These are phyloP conservation scores for Scartelaos histophorus DNA, from an alignment of 2,113 vertebrate genomes.

Conservation along the genomic window DNA sequence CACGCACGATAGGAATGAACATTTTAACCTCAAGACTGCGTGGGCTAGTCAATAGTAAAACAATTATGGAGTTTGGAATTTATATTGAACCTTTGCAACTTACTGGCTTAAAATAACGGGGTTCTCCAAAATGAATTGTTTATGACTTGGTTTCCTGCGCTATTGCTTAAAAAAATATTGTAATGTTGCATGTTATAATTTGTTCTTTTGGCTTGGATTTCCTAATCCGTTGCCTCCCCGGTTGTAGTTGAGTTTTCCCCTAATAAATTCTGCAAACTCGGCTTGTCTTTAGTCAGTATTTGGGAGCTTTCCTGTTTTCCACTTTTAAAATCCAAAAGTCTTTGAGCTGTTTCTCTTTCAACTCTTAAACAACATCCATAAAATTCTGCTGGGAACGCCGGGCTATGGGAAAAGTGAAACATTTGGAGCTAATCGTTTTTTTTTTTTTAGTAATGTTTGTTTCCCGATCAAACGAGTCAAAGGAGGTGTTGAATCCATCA, in stretches of 20 bases:
- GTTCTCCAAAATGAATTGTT: not conserved
- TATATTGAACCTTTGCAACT: not conserved
- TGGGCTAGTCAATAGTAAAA: not conserved
- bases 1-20: not conserved
- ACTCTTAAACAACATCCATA: constrained; percentile 6
- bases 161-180: not conserved
- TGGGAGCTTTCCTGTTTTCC: not conserved
- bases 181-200: not conserved
- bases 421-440: not conserved
- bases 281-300: not conserved
- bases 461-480: not conserved
- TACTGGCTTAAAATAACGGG: not conserved
- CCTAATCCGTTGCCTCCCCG: not conserved
- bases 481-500: not conserved
- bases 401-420: not conserved
- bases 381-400: not conserved
- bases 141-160: not conserved
- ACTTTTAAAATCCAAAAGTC: constrained; percentile 6
- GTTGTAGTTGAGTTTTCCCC: not conserved
- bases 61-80: not conserved
- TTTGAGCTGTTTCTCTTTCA: not conserved
- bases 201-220: not conserved
- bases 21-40: not conserved
- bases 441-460: not conserved
- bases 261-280: not conserved